phyloP scores from a whole-genome alignment of 92 coral and sea anemone genomes.

The Heteractis magnifica region DNA sequence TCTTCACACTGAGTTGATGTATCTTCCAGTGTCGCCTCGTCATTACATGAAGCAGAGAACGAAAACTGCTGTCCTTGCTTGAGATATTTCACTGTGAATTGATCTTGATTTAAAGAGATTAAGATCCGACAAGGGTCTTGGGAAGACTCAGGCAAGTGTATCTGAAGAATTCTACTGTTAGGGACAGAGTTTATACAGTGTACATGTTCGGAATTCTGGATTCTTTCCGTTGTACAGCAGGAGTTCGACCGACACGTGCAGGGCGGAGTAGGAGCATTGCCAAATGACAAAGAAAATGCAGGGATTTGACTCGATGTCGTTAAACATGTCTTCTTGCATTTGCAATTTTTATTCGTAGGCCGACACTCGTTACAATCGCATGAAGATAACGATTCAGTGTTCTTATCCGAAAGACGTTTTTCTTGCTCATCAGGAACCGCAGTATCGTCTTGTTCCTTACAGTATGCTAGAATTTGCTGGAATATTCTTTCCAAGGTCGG shows the following conservation, averaged over 20 bases:
- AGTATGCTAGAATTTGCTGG: neutral
- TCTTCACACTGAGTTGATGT: neutral
- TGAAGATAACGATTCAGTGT: neutral
- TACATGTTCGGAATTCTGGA: neutral
- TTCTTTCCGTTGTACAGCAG: neutral
- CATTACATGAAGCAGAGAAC: conserved; percentile 9
- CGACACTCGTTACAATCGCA: neutral
- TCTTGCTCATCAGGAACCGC: neutral
- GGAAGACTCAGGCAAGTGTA: conserved; percentile 30
- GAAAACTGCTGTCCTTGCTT: conserved; percentile 37
- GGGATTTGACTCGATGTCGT: neutral
- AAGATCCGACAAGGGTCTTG: conserved; percentile 27
- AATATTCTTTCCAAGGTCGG: conserved; percentile 17
- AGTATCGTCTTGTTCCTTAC: neutral
- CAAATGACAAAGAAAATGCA: conserved; percentile 12
- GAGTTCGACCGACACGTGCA: neutral
- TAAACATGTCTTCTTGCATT: neutral
- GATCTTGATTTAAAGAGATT: conserved; percentile 7
- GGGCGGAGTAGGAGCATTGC: neutral
- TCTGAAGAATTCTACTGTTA: conserved; percentile 15
- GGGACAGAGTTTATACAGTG: conserved; percentile 6
- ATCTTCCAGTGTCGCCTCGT: neutral
- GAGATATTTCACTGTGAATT: conserved; percentile 23
- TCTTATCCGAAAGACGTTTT: neutral
- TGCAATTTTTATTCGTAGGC: neutral